phyloP scores from a whole-genome alignment of 2,888 invertebrate genomes.

The Drosophila rubida region DNA sequence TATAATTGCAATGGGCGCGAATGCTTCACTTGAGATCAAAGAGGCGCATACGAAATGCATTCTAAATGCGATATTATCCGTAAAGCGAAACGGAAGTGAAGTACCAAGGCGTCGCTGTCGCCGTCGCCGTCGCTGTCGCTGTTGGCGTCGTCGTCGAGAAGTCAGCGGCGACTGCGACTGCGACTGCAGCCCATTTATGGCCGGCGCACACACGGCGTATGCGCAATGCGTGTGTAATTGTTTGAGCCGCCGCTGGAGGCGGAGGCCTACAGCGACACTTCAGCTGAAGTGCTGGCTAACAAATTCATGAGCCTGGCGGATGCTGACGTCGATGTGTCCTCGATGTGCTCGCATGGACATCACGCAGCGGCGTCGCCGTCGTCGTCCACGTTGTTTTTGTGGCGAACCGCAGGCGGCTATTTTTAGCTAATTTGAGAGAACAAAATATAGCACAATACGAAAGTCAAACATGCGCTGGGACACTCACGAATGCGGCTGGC shows the following conservation, averaged over 20 bases:
- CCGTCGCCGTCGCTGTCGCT: slow-evolving; percentile 2
- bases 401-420: slow-evolving; percentile 50
- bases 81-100: slow-evolving; percentile 62
- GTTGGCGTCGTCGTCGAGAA: not conserved
- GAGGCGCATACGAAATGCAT: slow-evolving; percentile 64
- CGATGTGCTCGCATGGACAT: slow-evolving; percentile 33
- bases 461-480: slow-evolving; percentile 23
- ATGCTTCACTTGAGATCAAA: slow-evolving; percentile 56
- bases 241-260: slow-evolving; percentile 10
- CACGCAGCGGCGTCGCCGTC: slow-evolving; percentile 37
- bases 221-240: slow-evolving; percentile 49
- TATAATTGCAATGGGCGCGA: slow-evolving; percentile 18
- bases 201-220: slow-evolving; percentile 60
- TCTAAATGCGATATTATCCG: slow-evolving; percentile 71
- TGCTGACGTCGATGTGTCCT: slow-evolving; percentile 49
- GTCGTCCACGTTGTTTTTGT: not conserved
- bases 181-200: slow-evolving; percentile 32
- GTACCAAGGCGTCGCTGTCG: slow-evolving; percentile 33
- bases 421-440: slow-evolving; percentile 62
- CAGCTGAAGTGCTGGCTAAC: slow-evolving; percentile 10
- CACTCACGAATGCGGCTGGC: not conserved
- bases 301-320: slow-evolving; percentile 35
- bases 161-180: not conserved
- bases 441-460: slow-evolving; percentile 20
- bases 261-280: slow-evolving; percentile 7